Percentiles rank a stretch among this genome's conserved stretches.
These are phyloP conservation scores for Myodes glareolus DNA, from an alignment of 2,113 vertebrate species.

Conservation along the genomic window DNA sequence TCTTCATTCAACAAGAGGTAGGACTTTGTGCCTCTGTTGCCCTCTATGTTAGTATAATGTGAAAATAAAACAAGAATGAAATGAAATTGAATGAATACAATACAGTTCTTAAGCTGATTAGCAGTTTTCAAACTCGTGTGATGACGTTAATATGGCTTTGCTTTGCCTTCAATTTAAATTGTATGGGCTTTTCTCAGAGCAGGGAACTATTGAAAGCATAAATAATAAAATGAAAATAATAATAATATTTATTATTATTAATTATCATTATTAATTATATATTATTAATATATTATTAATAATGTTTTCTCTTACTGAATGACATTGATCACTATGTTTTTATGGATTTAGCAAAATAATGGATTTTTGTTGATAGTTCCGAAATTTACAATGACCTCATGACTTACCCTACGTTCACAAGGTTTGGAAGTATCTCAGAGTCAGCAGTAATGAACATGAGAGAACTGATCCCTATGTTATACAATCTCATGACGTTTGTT, in stretches of 20 bases:
- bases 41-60: neutral
- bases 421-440: neutral
- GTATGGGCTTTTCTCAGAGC: neutral
- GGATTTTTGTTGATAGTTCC: neutral
- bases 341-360: neutral
- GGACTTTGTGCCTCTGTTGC: neutral
- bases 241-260: too few relatives aligned
- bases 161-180: constrained; percentile 19
- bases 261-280: too few relatives aligned
- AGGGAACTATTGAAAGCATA: neutral
- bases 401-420: neutral
- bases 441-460: neutral
- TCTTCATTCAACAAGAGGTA: neutral
- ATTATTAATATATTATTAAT: too few relatives aligned
- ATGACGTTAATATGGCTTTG: neutral
- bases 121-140: neutral
- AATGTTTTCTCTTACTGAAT: neutral
- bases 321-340: neutral
- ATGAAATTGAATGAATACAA: constrained; percentile 26
- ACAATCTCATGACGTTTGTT: neutral
- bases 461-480: neutral
- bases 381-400: neutral
- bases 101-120: neutral
- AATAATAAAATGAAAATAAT: neutral
- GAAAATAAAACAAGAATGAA: neutral